Evolutionary conservation across 2,797 vertebrate species (phyloP), one percentile per base, ranked within the genome.

Genomic region (Tapirus indicus): DNA sequence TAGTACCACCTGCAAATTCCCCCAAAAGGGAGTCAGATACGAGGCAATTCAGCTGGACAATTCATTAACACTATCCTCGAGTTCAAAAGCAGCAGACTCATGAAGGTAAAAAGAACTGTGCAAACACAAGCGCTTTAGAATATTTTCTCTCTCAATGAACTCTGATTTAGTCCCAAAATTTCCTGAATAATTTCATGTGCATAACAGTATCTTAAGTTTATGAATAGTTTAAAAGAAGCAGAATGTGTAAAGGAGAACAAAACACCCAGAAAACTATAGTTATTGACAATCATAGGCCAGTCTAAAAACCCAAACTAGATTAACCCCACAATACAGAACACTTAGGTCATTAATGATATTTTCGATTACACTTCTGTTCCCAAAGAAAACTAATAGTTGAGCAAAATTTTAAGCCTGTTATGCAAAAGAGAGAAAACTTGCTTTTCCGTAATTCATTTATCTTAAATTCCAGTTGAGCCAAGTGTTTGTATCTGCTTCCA

Each of bases 361-460:
- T 95, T 74, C 83, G 23, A 89, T 60, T 52, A 88, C 72, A n/a
- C 23, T 83, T 95, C 80, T 78, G 29, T 88, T 93, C 56, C 56
- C 32, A 79, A 90, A 49, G 83, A 90, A 79, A 90, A 49, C 12
- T 20, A 71, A 62, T 35, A 88, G 20, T 23, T 68, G 13, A 93
- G 38, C 7, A 93, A 85, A 94, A 86, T 16, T 84, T 62, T 71
- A 52, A 84, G 44, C 27, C 54, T 47, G 14, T 32, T 89, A 66
- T 32, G 8, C 52, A 83, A 66, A 41, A 85, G 35, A 90, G 79
- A 71, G n/a, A 80, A 74, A 72, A 21, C 38, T 88, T 58, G 52
- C 56, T 91, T 86, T 84, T 89, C 38, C 13, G 20, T 68, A 83
- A 91, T 83, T 78, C 60, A 85, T 49, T 90, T 80, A 49, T 78